Conservation (phyloP, 2,797 vertebrate species). For the Leuciscus waleckii region DNA sequence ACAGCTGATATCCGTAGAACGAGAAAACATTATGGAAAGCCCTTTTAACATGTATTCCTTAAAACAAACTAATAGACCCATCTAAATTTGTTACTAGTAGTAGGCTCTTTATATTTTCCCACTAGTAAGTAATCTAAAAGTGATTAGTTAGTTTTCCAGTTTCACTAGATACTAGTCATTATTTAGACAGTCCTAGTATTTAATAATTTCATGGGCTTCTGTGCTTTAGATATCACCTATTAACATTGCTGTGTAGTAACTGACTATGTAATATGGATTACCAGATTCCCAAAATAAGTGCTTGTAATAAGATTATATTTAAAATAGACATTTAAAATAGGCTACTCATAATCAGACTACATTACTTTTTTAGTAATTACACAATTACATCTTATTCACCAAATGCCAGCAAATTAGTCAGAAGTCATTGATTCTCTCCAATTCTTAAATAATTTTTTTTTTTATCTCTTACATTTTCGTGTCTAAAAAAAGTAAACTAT, state of each 20-base stretch:
- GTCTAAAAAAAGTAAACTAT: too few relatives aligned
- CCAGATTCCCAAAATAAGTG: background rate
- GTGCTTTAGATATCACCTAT: background rate
- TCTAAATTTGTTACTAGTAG: too few relatives aligned
- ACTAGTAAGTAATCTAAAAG: background rate
- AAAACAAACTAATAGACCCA: background rate
- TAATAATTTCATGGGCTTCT: background rate
- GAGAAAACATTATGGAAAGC: background rate
- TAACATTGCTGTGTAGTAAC: background rate
- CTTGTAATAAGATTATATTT: too few relatives aligned
- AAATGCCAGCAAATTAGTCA: background rate
- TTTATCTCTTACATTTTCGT: background rate
- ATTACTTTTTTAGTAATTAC: too few relatives aligned
- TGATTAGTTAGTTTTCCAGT: background rate
- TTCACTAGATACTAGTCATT: background rate
- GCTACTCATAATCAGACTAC: background rate
- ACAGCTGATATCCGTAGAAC: background rate
- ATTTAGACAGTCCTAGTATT: background rate
- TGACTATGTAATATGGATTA: background rate
- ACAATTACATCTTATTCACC: background rate
- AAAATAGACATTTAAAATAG: background rate
- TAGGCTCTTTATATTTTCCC: background rate
- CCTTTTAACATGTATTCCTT: background rate
- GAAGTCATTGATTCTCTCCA: too few relatives aligned
- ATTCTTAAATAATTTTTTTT: too few relatives aligned